These are phyloP conservation scores for Siniperca scherzeri DNA, from an alignment of 2,797 vertebrate species.

Conservation along the genomic window DNA sequence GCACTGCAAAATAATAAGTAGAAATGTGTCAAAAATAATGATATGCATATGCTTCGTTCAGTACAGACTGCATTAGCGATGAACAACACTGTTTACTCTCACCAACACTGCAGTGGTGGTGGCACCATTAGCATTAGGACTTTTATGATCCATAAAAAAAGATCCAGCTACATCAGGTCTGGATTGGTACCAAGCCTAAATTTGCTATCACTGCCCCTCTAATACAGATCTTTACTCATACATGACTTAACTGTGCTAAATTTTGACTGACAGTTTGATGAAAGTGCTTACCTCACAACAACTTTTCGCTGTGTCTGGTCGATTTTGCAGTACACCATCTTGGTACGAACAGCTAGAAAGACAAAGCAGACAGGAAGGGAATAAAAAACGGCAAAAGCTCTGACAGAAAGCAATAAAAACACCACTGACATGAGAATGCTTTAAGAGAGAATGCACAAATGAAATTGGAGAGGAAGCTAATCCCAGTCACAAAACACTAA, in stretches of 20 bases:
- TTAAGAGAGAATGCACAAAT: constrained; percentile 20
- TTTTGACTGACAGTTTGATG: background rate
- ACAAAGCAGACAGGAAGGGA: constrained; percentile 28
- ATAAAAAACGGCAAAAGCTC: constrained; percentile 12
- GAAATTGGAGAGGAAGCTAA: constrained; percentile 32
- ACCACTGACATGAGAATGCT: constrained; percentile 11
- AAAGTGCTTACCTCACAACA: constrained; percentile 92
- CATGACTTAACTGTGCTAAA: no score
- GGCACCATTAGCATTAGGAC: background rate
- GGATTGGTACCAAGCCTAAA: background rate
- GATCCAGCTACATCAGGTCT: background rate
- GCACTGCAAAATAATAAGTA: background rate
- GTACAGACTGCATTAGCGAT: background rate
- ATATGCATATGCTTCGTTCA: background rate
- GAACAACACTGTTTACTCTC: background rate
- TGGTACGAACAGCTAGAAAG: constrained; percentile 94
- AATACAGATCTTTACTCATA: background rate
- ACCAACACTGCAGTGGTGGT: background rate
- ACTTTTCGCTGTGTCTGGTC: constrained; percentile 99
- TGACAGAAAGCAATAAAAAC: constrained; percentile 35
- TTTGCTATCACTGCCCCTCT: background rate
- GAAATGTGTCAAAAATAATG: background rate
- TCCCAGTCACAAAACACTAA: constrained; percentile 20
- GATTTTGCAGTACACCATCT: constrained; percentile 99
- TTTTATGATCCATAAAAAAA: background rate